These are phyloP conservation scores for Ctenoplectra terminalis DNA, from an alignment of 1,140 invertebrate genomes.

Conservation along the genomic window DNA sequence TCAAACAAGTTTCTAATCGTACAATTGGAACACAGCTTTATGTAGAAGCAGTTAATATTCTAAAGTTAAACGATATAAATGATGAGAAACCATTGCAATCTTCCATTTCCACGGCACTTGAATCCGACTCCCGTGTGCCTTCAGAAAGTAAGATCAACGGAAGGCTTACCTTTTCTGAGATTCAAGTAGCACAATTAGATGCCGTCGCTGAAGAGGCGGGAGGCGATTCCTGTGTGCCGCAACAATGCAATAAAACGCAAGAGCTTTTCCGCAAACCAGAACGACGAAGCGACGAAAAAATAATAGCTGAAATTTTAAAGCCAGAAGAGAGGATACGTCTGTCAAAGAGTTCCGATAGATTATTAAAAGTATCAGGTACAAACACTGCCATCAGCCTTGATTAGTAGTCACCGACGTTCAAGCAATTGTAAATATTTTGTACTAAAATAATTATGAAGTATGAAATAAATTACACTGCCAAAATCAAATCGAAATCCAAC, in stretches of 20 bases:
- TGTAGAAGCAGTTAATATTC: slow-evolving; percentile 71
- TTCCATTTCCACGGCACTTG: slow-evolving; percentile 56
- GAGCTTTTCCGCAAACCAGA: slow-evolving; percentile 48
- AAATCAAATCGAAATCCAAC: slow-evolving; percentile 18
- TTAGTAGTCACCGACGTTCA: slow-evolving; percentile 73
- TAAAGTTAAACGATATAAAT: slow-evolving; percentile 68
- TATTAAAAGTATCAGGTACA: slow-evolving; percentile 78
- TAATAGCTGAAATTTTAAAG: slow-evolving; percentile 78
- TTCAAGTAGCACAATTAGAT: slow-evolving; percentile 62
- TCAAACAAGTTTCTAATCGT: slow-evolving; percentile 25
- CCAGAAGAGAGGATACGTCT: slow-evolving; percentile 75
- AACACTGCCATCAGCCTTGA: slow-evolving; percentile 82
- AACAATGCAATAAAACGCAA: slow-evolving; percentile 50
- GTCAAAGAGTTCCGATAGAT: slow-evolving; percentile 77
- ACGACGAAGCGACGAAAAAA: slow-evolving; percentile 76
- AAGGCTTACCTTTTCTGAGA: slow-evolving; percentile 68
- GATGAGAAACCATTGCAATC: slow-evolving; percentile 66
- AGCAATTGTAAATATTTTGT: slow-evolving; percentile 81
- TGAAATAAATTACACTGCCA: slow-evolving; percentile 76
- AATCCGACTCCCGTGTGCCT: slow-evolving; percentile 46
- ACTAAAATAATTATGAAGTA: slow-evolving; percentile 75
- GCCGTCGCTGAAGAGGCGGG: slow-evolving; percentile 61
- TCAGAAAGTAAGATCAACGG: slow-evolving; percentile 75
- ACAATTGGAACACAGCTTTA: slow-evolving; percentile 66
- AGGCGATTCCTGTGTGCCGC: slow-evolving; percentile 11